Evolutionary conservation across 1,140 invertebrate species (phyloP), one percentile per base, ranked within the genome.

Genomic region (Euschistus heros): DNA sequence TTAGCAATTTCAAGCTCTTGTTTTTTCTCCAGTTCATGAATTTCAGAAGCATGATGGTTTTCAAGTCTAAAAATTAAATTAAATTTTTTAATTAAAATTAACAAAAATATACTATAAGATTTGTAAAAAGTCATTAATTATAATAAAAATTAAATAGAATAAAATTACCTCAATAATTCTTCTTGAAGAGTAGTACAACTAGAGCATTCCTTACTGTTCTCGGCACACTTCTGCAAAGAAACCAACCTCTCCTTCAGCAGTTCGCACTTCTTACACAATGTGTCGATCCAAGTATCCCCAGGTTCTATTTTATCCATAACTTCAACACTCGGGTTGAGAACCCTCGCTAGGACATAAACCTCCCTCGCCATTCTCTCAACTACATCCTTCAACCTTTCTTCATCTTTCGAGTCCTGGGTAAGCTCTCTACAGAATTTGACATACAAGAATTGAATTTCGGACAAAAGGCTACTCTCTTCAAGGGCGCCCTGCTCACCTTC

Each of bases 401-500:
- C 68, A 37, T 69, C 67, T 20, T 68, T 65, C 2, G 47, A 52
- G 42, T 67, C 60, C 15, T 66, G 64, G 17, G 66, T 62, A 15
- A 72, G 63, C 42, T 83, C 80, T 66, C 77, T 78, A 57, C 76
- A 78, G 72, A 83, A 81, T 68, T 81, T 81, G 63, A 80, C 80
- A 74, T 81, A 84, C 30, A 84, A 75, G 73, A 80, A 82, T 66
- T 79, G 77, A 71, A 82, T 82, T 75, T 84, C 82, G 63, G 81
- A 71, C 80, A 81, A 65, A 76, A 75, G 18, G 76, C 69, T 66
- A 76, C 73, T 26, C 59, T 70, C 64, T 18, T 65, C 65, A 62
- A 68, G 62, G 42, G 71, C 52, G 22, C 52, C 30, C 60, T 70
- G 18, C 71, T 71, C 63, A 69, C 72, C 68, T 37, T 62, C 65